Base-by-base conservation (phyloP, 2,888 invertebrate species). In the Xanthia icteritia region DNA sequence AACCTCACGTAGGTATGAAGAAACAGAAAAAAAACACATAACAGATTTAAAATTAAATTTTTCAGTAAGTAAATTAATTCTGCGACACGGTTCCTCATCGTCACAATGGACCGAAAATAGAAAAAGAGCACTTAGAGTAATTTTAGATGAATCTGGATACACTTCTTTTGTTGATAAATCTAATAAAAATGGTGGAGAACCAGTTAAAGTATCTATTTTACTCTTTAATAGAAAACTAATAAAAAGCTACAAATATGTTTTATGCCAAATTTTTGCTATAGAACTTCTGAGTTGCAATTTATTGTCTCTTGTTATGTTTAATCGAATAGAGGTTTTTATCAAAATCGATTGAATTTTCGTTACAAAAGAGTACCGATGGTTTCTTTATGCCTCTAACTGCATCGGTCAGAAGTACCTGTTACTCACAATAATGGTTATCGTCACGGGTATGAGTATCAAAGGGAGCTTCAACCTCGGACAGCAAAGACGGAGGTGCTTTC, bases 321-420 rank as follows among this genome's bases (percentile, higher is more conserved):
- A 86, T 86, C 58, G 84, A 84, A 77, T 73, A 58, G 36, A 36
- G 13, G 77, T 85, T 85, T 86, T 85, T 81, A 76, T 76, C 48
- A 39, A 45, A 77, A 77, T 65, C 84, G 20, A 78, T 84, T 76
- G 63, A 73, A 63, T 78, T 82, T 63, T 65, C 63, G 2, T 58
- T 27, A 85, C 68, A 72, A 72, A 56, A n/a, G 58, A 69, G 45
- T 70, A 60, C 63, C 67, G 77, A 61, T 48, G 39, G 13, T n/a
- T 75, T 71, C 54, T 70, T 61, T 72, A 64, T 36, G 64, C 27
- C 9, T 17, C 0, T 69, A 61, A 72, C 82, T 72, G 77, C 56
- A 61, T 36, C 6, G 60, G 42, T 20, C 8, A 27, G 4, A 72
- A 39, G 48, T 77, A 72, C 60, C 64, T 72, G 63, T 72, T 82